Base-by-base conservation (phyloP, 2,888 invertebrate genomes). In the Chorisops tibialis region DNA sequence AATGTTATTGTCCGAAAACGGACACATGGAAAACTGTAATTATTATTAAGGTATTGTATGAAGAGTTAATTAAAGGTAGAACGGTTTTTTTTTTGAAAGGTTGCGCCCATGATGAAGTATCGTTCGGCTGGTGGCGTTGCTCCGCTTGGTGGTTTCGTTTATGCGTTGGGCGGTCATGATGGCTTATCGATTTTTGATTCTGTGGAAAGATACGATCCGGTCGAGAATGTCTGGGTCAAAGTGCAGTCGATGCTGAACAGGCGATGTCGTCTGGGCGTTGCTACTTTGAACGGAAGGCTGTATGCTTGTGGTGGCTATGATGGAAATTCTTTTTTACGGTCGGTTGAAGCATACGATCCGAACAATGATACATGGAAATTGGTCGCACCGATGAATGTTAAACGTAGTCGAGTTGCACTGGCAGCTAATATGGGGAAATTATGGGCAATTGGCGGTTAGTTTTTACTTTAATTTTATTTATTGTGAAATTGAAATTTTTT, bases 271-370 rank as follows among this genome's bases (percentile, higher is more conserved):
- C 80, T 93, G 5, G 93, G 93, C 1, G 91, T 91, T 2, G 89
- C 91, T 0, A 84, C 89, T 22, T 79, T 93, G 3, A 87, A 89
- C 71, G 89, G 89, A 3, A 91, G 89, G 77, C 80, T 93, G 16
- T 93, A 90, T 73, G 92, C 87, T 37, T 89, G 89, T 71, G 91
- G 91, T 14, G 91, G 93, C 2, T 93, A 93, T 71, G 92, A 93
- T 76, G 93, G 93, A 1, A 85, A 87, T 62, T 86, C 87, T 3
- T 93, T 93, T 76, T 79, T 93, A 54, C 86, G 87, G 71, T 86
- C 89, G 0, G 91, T 91, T 0, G 93, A 93, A 78, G 85, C 87
- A 69, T 92, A 85, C 71, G 88, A 91, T 77, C 89, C 91, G 0
- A 79, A 81, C 45, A 83, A 82, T 2, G 87, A 89, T 71, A 84